These are phyloP conservation scores for Phaonia tiefii DNA, from an alignment of 2,888 invertebrate genomes.

Conservation along the genomic window DNA sequence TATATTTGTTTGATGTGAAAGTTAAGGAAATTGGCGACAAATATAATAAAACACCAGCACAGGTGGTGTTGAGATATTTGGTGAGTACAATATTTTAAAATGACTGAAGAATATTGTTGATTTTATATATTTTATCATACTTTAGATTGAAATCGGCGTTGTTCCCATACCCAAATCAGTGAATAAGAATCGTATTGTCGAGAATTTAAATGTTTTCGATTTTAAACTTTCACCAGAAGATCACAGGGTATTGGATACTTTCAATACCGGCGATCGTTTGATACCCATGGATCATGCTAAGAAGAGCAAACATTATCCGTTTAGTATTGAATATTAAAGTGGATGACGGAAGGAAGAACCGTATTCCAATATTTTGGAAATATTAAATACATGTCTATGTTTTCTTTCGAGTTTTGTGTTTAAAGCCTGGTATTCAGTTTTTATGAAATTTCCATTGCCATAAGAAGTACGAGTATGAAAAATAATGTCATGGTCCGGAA, in stretches of 20 bases:
- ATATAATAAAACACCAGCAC: conserved; percentile 85
- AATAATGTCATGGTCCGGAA: no score
- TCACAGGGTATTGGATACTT: conserved; percentile 81
- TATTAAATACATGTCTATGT: no score
- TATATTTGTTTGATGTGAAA: conserved; percentile 80
- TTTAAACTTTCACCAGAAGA: conserved; percentile 82
- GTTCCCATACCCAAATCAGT: conserved; percentile 84
- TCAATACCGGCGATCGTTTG: conserved; percentile 79
- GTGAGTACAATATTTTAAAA: conserved; percentile 67
- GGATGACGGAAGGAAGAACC: no score
- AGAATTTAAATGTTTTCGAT: conserved; percentile 83
- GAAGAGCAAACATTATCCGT: conserved; percentile 77
- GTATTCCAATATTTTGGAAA: no score
- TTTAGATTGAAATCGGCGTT: conserved; percentile 82
- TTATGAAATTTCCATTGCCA: no score
- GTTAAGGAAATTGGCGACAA: conserved; percentile 85
- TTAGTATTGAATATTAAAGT: conserved; percentile 72
- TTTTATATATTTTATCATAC: conserved; percentile 8
- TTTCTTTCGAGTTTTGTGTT: no score
- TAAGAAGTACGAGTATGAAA: no score
- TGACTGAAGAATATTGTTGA: background rate
- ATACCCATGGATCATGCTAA: conserved; percentile 77
- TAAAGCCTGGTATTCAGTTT: no score
- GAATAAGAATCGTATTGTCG: conserved; percentile 81
- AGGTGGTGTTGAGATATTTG: conserved; percentile 85